phyloP scores from a whole-genome alignment of 2,888 invertebrate genomes.

The Apoda limacodes region DNA sequence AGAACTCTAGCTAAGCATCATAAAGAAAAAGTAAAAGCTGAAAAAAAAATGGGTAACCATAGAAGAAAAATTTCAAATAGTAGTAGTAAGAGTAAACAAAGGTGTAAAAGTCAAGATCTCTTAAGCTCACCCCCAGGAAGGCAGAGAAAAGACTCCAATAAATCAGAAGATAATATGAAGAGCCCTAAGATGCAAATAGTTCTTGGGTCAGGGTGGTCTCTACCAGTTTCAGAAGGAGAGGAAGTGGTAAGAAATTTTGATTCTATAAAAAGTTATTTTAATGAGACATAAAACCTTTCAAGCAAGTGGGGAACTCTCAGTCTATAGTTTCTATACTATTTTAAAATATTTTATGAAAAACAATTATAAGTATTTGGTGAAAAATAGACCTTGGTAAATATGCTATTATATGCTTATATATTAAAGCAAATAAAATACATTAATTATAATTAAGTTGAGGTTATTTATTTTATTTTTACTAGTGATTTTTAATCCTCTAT shows the following conservation, averaged over 20 bases:
- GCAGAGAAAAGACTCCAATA: constrained; percentile 41
- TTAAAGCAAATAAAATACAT: no score
- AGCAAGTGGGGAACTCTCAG: no score
- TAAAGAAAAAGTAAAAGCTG: constrained; percentile 34
- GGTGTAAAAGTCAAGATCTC: constrained; percentile 36
- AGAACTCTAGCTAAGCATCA: constrained; percentile 32
- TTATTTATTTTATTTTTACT: no score
- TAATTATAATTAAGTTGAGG: no score
- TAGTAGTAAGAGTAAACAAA: constrained; percentile 32
- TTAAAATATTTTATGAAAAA: no score
- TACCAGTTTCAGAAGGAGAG: constrained; percentile 70
- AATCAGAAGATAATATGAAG: constrained; percentile 46
- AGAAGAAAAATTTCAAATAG: constrained; percentile 48
- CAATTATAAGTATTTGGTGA: no score
- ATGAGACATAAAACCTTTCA: no score
- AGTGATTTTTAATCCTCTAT: no score
- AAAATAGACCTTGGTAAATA: no score
- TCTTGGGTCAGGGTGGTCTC: constrained; percentile 63
- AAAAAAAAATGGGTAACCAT: constrained; percentile 52
- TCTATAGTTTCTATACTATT: no score
- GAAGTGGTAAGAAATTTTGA: constrained; percentile 55
- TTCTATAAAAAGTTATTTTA: no score
- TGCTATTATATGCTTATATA: no score
- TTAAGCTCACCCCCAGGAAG: constrained; percentile 41
- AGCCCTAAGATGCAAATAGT: constrained; percentile 62